Percentiles rank a stretch among this genome's conserved stretches.
Evolutionary conservation across 2,888 invertebrate species (phyloP).

Genomic region (Limnephilus marmoratus): DNA sequence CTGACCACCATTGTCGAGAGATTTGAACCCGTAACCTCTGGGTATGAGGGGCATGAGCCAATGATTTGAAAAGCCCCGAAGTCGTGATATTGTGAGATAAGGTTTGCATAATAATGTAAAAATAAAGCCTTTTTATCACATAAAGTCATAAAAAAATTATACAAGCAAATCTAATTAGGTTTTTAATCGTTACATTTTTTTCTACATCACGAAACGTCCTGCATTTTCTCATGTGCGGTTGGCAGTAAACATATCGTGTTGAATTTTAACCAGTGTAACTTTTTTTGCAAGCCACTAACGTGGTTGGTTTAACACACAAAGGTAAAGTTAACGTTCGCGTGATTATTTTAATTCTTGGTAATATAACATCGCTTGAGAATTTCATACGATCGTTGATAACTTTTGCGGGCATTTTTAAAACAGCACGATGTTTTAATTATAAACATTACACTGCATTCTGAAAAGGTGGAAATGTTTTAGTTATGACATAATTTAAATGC

Average conservation of each 20-base stretch:
- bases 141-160: neutral
- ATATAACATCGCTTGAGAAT: neutral
- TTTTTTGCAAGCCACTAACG: neutral
- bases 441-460: neutral
- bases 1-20: too few species aligned
- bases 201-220: neutral
- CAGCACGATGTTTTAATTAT: neutral
- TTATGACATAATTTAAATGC: neutral
- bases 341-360: neutral
- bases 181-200: neutral
- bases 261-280: neutral
- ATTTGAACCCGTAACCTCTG: neutral
- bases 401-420: neutral
- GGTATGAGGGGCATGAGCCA: neutral
- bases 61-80: neutral
- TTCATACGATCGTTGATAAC: neutral
- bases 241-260: neutral
- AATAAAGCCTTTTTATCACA: neutral
- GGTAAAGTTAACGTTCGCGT: neutral
- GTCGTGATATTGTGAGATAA: neutral
- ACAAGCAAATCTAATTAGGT: neutral
- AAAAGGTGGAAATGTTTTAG: neutral
- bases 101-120: neutral
- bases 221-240: neutral
- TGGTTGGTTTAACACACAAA: neutral